phyloP scores from a whole-genome alignment of 2,113 vertebrate genomes.

The Dissostichus mawsoni region DNA sequence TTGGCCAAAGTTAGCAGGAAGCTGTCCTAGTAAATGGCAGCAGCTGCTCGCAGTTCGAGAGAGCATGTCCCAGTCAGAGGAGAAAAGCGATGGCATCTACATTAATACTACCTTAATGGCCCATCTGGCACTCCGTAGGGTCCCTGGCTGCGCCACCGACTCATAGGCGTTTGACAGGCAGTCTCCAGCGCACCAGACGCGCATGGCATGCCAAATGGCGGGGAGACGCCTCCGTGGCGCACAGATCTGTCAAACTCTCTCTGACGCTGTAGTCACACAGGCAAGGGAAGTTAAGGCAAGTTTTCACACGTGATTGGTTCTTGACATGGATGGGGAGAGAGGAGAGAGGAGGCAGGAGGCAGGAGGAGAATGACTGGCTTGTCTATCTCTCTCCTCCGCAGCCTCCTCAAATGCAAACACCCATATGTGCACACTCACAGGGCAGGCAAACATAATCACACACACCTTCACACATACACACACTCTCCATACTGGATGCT shows the following conservation, averaged over 20 bases:
- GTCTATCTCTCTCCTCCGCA: constrained; percentile 64
- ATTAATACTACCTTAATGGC: constrained; percentile 99
- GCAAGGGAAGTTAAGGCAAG: constrained; percentile 89
- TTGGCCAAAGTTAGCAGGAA: constrained; percentile 99
- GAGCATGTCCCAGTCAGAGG: constrained; percentile 99
- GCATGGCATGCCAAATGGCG: constrained; percentile 98
- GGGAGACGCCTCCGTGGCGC: constrained; percentile 93
- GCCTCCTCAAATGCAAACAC: constrained; percentile 56
- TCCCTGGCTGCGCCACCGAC: constrained; percentile 99
- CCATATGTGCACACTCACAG: constrained; percentile 32
- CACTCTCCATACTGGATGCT: constrained; percentile 59
- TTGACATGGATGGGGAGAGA: constrained; percentile 76
- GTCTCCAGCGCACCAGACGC: constrained; percentile 98
- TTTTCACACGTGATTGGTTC: constrained; percentile 89
- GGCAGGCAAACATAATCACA: constrained; percentile 16
- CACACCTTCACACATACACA: constrained; percentile 15
- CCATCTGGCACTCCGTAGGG: constrained; percentile 99
- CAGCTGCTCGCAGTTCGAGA: constrained; percentile 99
- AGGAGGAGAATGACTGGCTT: constrained; percentile 74
- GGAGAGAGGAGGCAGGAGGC: constrained; percentile 73
- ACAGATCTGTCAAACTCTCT: constrained; percentile 98
- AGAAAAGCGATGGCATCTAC: constrained; percentile 99
- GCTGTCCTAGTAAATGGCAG: constrained; percentile 99
- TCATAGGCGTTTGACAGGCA: constrained; percentile 99
- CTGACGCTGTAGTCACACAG: constrained; percentile 89